phyloP scores from a whole-genome alignment of 2,797 vertebrate species.

The Notamacropus eugenii region DNA sequence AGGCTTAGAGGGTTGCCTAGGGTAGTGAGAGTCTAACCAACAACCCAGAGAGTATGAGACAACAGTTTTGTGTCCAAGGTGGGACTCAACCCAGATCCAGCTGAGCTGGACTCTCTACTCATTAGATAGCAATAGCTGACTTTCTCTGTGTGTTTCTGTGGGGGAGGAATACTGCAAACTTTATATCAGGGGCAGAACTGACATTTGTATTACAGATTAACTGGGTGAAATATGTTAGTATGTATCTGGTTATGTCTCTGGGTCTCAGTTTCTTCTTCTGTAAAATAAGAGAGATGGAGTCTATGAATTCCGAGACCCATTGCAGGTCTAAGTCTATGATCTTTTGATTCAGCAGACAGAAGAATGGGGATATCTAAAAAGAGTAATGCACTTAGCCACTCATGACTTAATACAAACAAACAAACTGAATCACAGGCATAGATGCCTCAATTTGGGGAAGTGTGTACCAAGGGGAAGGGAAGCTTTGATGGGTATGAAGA shows the following conservation, averaged over 20 bases:
- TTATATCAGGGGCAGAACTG: neutral
- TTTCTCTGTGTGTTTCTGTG: neutral
- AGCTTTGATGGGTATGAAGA: neutral
- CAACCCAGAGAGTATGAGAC: neutral
- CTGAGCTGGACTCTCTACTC: neutral
- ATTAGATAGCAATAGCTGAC: neutral
- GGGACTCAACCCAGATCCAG: neutral
- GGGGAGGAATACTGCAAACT: neutral
- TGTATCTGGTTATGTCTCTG: neutral
- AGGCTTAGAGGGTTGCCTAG: neutral
- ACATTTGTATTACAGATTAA: neutral
- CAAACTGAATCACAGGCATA: neutral
- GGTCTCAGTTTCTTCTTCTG: neutral
- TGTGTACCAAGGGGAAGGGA: neutral
- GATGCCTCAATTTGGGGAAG: neutral
- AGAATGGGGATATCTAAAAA: neutral
- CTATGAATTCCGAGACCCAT: neutral
- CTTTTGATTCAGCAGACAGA: neutral
- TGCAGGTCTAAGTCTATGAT: neutral
- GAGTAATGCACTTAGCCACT: neutral
- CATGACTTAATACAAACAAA: neutral
- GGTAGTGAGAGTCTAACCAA: neutral
- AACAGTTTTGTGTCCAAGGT: neutral
- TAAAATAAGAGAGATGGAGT: neutral
- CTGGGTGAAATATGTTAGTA: neutral